A percentile compares a stretch with the other conserved stretches of the same genome.
These are phyloP conservation scores for Coenonympha arcania DNA, from an alignment of 2,888 invertebrate genomes.

Conservation along the genomic window DNA sequence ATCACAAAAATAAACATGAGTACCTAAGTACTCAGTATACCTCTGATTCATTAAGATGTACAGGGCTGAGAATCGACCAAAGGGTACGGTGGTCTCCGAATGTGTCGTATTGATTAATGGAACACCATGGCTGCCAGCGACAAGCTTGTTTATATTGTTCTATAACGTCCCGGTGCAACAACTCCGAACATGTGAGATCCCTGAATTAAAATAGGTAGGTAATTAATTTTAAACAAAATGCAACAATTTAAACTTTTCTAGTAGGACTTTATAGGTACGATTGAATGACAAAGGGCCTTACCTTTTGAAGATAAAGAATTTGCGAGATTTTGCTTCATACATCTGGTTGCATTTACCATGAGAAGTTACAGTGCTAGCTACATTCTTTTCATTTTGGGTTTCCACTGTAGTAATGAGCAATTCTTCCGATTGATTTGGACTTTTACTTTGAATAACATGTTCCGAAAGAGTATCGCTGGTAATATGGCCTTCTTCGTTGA, in stretches of 20 bases:
- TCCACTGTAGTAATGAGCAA: slow-evolving; percentile 27
- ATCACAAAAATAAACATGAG: not conserved
- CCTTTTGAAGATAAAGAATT: slow-evolving; percentile 57
- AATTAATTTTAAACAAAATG: too few relatives aligned
- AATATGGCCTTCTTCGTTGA: slow-evolving; percentile 56
- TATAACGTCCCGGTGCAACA: slow-evolving; percentile 50
- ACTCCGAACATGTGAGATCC: slow-evolving; percentile 54
- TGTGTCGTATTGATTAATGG: slow-evolving; percentile 52
- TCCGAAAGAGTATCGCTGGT: slow-evolving; percentile 35
- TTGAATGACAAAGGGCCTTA: slow-evolving; percentile 31
- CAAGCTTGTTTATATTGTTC: slow-evolving; percentile 48
- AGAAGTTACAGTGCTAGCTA: slow-evolving; percentile 37
- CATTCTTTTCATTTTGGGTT: slow-evolving; percentile 31
- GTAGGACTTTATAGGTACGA: too few relatives aligned
- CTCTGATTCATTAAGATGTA: slow-evolving; percentile 56
- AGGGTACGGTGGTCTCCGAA: slow-evolving; percentile 57
- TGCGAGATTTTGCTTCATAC: slow-evolving; percentile 45
- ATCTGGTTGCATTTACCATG: slow-evolving; percentile 52
- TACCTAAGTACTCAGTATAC: slow-evolving; percentile 31
- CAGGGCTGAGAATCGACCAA: slow-evolving; percentile 52
- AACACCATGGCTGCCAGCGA: slow-evolving; percentile 60
- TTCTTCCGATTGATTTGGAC: slow-evolving; percentile 26
- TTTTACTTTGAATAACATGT: slow-evolving; percentile 31
- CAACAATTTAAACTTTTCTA: too few relatives aligned
- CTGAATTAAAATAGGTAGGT: slow-evolving; percentile 30